Percentiles rank a stretch among this genome's conserved stretches.
Conservation (phyloP, 2,113 vertebrate genomes). For the Chionis minor region DNA sequence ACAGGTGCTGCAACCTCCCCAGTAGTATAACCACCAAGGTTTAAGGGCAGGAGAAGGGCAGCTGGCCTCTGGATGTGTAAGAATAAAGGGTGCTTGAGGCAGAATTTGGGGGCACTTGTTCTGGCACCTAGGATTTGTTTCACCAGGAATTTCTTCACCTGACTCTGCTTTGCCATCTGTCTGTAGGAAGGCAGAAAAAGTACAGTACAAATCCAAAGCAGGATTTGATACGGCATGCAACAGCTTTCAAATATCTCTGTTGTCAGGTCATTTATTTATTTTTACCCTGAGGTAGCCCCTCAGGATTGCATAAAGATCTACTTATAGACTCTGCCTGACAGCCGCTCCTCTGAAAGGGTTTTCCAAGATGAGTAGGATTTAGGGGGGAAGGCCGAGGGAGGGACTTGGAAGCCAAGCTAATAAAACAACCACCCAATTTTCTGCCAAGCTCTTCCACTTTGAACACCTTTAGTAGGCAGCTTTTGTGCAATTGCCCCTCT, state of each 20-base stretch:
- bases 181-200: background rate
- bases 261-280: slow-evolving; percentile 17
- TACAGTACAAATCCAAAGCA: too few species aligned
- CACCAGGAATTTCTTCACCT: background rate
- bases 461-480: background rate
- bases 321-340: background rate
- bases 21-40: background rate
- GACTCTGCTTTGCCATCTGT: background rate
- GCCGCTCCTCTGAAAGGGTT: background rate
- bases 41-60: background rate
- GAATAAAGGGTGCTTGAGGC: background rate
- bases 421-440: background rate
- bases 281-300: slow-evolving; percentile 18
- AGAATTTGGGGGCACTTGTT: background rate
- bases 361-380: background rate
- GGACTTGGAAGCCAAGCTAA: background rate
- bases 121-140: background rate
- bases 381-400: background rate
- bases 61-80: background rate
- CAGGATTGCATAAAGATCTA: background rate
- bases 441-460: background rate
- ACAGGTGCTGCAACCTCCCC: background rate
- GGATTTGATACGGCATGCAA: background rate
- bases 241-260: background rate
- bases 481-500: background rate